Evolutionary conservation across 2,888 invertebrate species (phyloP).

Genomic region (Diachrysia chrysitis): DNA sequence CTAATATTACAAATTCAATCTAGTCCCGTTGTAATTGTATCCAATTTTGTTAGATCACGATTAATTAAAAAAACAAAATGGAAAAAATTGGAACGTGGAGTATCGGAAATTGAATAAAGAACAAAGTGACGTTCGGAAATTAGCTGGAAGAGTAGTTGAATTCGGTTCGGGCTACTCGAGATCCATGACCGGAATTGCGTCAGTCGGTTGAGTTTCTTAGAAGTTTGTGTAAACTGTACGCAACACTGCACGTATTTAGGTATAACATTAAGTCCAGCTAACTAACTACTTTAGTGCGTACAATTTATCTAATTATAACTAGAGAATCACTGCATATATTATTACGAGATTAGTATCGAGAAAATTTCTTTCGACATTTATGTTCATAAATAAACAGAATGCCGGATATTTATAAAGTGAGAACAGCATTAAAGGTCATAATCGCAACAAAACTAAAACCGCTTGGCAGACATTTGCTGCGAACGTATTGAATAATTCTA

Average conservation of each 20-base stretch:
- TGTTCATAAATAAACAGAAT: slow-evolving; percentile 37
- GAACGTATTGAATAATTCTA: slow-evolving; percentile 45
- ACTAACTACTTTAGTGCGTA: slow-evolving; percentile 53
- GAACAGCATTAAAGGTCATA: slow-evolving; percentile 34
- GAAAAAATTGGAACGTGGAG: slow-evolving; percentile 73
- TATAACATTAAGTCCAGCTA: slow-evolving; percentile 67
- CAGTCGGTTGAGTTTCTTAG: slow-evolving; percentile 81
- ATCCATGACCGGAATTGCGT: slow-evolving; percentile 88
- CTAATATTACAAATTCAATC: slow-evolving; percentile 68
- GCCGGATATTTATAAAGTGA: slow-evolving; percentile 31
- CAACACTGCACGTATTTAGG: slow-evolving; percentile 78
- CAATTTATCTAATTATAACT: slow-evolving; percentile 62
- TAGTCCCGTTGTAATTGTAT: slow-evolving; percentile 58
- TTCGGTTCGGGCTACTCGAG: slow-evolving; percentile 77
- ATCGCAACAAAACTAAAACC: slow-evolving; percentile 47
- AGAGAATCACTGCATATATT: slow-evolving; percentile 40
- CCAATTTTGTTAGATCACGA: slow-evolving; percentile 52
- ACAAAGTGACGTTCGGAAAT: slow-evolving; percentile 89
- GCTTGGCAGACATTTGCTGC: slow-evolving; percentile 21
- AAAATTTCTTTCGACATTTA: slow-evolving; percentile 33
- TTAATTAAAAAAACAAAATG: slow-evolving; percentile 67
- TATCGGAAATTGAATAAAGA: slow-evolving; percentile 89
- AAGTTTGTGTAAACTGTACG: slow-evolving; percentile 82
- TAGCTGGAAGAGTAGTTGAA: slow-evolving; percentile 85
- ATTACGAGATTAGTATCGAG: slow-evolving; percentile 33